A percentile compares a stretch with the other conserved stretches of the same genome.
Evolutionary conservation across 2,797 vertebrate genomes (phyloP).

Genomic region (Scolopax rusticola): DNA sequence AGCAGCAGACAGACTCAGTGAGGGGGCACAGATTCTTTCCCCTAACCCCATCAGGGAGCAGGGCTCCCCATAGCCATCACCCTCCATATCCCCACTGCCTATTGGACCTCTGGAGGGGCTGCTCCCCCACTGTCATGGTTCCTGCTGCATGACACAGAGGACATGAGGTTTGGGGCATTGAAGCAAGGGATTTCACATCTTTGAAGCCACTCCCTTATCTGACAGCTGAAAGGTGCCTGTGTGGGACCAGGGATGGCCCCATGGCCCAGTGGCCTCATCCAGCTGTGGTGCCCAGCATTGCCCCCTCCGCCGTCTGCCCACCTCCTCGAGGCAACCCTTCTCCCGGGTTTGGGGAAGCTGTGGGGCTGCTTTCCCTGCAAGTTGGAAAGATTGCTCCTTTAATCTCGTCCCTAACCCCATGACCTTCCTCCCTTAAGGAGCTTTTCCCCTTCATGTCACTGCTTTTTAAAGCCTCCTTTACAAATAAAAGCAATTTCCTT

Average conservation of each 20-base stretch:
- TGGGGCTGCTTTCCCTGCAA: not conserved
- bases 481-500: slow-evolving; percentile 74
- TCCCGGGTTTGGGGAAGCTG: slow-evolving; percentile 3
- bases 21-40: not conserved
- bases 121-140: not conserved
- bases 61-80: not conserved
- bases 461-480: slow-evolving; percentile 70
- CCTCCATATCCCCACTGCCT: accelerated
- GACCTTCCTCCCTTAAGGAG: slow-evolving; percentile 76
- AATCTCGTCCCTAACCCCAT: slow-evolving; percentile 78
- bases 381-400: slow-evolving; percentile 48
- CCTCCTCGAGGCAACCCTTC: not conserved
- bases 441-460: slow-evolving; percentile 72
- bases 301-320: not conserved
- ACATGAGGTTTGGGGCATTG: not conserved
- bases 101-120: accelerated
- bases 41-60: not conserved
- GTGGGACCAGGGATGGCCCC: not conserved
- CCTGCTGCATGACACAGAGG: not conserved
- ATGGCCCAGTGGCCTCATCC: not conserved
- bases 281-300: not conserved
- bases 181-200: not conserved
- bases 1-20: not conserved
- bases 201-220: not conserved
- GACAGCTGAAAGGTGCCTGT: slow-evolving; percentile 12